Base-by-base conservation (phyloP, 2,888 invertebrate species). In the Polydrusus pterygomalis region DNA sequence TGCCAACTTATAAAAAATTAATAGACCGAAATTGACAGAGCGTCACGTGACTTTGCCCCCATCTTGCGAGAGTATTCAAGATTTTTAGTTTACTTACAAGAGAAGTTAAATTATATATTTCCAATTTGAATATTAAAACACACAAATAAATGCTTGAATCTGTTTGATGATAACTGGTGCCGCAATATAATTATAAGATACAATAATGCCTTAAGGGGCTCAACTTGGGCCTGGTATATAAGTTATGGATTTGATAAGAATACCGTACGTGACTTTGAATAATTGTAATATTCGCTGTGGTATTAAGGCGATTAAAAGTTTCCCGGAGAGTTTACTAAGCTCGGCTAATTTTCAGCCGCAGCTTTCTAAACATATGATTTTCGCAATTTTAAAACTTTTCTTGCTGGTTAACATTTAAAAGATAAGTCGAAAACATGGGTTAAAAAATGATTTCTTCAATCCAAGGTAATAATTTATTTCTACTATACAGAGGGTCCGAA, bases 241-340 rank as follows among this genome's bases (percentile, higher is more conserved):
- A 78, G 74, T 78, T 78, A 78, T 78, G 77, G 76, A 78, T 78
- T 78, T 78, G 78, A 78, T 78, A 78, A 78, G 78, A 78, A 78
- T 78, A 58, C 58, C 67, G 76, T 74, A 78, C 78, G 78, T 78
- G 78, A 78, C 78, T 78, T 76, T 73, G 78, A 78, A 78, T 78
- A 78, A 78, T 71, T 76, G 76, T 78, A 77, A 74, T 78, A 71
- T 76, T 76, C 74, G 69, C 74, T 72, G 63, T 71, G 77, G 77
- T 70, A 68, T 77, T 78, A 74, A 74, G 65, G 78, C 76, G 76
- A 78, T 78, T 78, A 78, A 78, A 78, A 78, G 78, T 78, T 78
- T 78, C 38, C 65, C 18, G 70, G 58, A 45, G 63, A 71, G 74
- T 78, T 69, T 49, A 72, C 67, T 71, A 72, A 72, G 74, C 77